A percentile compares a stretch with the other conserved stretches of the same genome.
Evolutionary conservation across 2,113 vertebrate species (phyloP).

Genomic region (Rhodinocichla rosea): DNA sequence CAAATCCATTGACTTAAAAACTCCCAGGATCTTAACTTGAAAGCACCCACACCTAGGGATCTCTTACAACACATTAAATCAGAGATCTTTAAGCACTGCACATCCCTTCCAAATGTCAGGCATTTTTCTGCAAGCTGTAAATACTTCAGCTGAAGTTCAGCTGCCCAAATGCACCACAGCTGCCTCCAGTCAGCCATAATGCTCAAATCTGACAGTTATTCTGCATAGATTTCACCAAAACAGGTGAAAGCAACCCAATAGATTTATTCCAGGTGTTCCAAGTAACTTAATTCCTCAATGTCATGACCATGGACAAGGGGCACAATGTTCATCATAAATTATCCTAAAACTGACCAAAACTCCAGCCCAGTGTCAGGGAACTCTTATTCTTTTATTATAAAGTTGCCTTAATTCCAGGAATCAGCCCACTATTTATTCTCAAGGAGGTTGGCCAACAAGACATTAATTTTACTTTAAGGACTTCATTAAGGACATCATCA

Average conservation of each 20-base stretch:
- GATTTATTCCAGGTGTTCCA: not conserved
- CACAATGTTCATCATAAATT: not conserved
- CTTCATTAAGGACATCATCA: too few relatives aligned
- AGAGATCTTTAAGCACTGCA: not conserved
- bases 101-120: slow-evolving; percentile 1
- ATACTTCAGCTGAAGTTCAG: slow-evolving; percentile 10
- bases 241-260: not conserved
- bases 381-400: not conserved
- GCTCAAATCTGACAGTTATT: not conserved
- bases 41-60: not conserved
- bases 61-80: not conserved
- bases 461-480: not conserved
- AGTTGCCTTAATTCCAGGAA: not conserved
- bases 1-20: not conserved
- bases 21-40: not conserved
- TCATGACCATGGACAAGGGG: not conserved
- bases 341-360: not conserved
- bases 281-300: not conserved
- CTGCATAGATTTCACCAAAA: not conserved
- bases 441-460: not conserved
- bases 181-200: not conserved
- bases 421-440: not conserved
- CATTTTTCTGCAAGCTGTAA: slow-evolving; percentile 13
- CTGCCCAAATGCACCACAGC: not conserved
- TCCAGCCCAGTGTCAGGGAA: not conserved